Percentiles rank a stretch among this genome's conserved stretches.
Conservation (phyloP, 2,113 vertebrate species). For the Chroicocephalus ridibundus region DNA sequence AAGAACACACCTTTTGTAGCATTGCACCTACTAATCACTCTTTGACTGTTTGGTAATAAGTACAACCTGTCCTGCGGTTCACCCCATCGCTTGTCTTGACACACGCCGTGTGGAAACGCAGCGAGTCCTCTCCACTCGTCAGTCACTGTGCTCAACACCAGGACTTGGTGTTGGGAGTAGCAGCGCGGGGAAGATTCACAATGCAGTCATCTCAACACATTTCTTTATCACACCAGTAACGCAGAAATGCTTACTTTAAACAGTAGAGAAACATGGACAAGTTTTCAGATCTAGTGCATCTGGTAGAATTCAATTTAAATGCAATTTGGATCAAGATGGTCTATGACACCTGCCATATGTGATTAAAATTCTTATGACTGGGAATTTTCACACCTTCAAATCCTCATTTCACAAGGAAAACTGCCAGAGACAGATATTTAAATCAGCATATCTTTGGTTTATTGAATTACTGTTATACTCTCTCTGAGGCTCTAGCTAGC, state of each 20-base stretch:
- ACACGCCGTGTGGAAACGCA: neutral
- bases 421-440: neutral
- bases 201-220: neutral
- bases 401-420: neutral
- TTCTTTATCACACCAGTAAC: neutral
- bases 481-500: neutral
- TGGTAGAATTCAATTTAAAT: neutral
- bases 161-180: neutral
- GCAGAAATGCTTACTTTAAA: neutral
- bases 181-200: neutral
- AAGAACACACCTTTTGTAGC: neutral
- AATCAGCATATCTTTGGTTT: neutral
- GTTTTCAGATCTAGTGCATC: neutral
- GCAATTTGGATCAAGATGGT: neutral
- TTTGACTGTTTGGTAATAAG: neutral
- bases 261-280: neutral
- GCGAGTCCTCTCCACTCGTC: neutral
- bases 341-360: neutral
- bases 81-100: neutral
- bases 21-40: neutral
- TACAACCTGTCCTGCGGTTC: neutral
- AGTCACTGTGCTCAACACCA: neutral
- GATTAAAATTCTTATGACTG: neutral
- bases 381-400: neutral
- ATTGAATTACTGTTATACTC: neutral